Conservation (phyloP, 1,140 invertebrate species). For the Rhynchophorus ferrugineus region DNA sequence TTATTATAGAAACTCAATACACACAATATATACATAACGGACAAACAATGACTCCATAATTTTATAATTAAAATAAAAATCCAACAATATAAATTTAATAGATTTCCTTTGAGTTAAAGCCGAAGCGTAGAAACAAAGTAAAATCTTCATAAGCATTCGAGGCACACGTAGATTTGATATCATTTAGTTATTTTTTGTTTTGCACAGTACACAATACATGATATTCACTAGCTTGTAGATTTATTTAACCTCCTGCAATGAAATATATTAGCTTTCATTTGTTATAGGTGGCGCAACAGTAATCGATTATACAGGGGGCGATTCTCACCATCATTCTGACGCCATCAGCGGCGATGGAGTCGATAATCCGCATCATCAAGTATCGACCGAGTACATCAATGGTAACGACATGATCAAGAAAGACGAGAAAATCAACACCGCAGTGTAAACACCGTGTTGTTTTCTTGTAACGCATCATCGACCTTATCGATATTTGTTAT, state of each 20-base stretch:
- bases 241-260: not conserved
- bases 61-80: too few relatives aligned
- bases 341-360: conserved; percentile 37
- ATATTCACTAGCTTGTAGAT: conserved; percentile 5
- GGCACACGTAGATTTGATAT: too few relatives aligned
- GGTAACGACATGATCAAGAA: conserved; percentile 46
- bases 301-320: conserved; percentile 47
- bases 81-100: too few relatives aligned
- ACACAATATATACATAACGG: too few relatives aligned
- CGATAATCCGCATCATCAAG: conserved; percentile 51
- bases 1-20: too few relatives aligned
- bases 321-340: conserved; percentile 41
- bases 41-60: too few relatives aligned
- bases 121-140: too few relatives aligned
- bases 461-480: not conserved
- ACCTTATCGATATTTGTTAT: conserved; percentile 1
- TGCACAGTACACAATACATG: too few relatives aligned
- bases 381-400: conserved; percentile 49
- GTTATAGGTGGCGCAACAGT: conserved; percentile 50
- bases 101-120: too few relatives aligned
- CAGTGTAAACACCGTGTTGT: conserved; percentile 40
- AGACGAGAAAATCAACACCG: conserved; percentile 52
- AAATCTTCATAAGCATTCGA: too few relatives aligned
- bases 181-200: too few relatives aligned
- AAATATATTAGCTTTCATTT: conserved; percentile 35